Evolutionary conservation across 2,797 vertebrate genomes (phyloP).

Genomic region (Pangasius djambal): DNA sequence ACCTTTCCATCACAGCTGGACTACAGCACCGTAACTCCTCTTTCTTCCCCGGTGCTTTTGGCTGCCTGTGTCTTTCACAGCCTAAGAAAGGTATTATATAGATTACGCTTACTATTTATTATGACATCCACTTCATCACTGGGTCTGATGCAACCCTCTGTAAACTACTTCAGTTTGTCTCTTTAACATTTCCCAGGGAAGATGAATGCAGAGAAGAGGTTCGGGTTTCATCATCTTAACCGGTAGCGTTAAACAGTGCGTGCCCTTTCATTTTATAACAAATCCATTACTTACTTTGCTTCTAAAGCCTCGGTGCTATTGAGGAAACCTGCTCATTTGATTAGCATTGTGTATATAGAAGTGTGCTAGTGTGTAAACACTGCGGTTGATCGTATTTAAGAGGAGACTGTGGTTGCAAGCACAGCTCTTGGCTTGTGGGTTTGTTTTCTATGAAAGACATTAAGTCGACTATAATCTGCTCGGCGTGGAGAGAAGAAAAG

Average conservation of each 20-base stretch:
- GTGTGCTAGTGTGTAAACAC: not conserved
- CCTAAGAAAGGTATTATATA: not conserved
- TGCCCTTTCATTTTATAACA: not conserved
- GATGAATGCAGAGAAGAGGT: not conserved
- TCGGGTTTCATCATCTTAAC: not conserved
- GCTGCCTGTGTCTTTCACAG: not conserved
- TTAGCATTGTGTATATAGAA: not conserved
- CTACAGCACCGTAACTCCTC: not conserved
- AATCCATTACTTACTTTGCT: not conserved
- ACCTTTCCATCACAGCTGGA: not conserved
- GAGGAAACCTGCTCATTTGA: not conserved
- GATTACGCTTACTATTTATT: not conserved
- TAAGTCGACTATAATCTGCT: not conserved
- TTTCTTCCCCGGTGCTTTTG: not conserved
- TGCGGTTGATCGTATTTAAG: not conserved
- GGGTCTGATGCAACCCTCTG: constrained; percentile 12
- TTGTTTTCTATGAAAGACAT: not conserved
- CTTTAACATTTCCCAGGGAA: not conserved
- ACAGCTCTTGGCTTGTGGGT: not conserved
- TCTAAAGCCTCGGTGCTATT: not conserved
- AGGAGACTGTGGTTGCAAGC: not conserved
- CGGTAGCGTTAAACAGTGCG: not conserved
- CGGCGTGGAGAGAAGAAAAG: not conserved
- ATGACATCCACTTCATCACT: not conserved
- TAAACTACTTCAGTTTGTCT: not conserved